Base-by-base conservation (phyloP, 2,888 invertebrate genomes). In the Amiota communis region DNA sequence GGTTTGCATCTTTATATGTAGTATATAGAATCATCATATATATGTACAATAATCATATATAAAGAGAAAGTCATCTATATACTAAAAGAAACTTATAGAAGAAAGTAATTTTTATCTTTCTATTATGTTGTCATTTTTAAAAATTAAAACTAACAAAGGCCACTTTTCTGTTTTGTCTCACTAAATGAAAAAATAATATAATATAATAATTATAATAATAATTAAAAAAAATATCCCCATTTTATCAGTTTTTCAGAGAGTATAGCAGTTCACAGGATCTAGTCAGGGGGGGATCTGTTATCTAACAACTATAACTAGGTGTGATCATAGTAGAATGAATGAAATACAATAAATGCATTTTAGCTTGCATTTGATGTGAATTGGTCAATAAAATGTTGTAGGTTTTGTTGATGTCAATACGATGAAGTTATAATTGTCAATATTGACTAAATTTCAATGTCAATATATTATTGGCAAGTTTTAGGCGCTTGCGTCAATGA, bases 121-220 rank as follows among this genome's bases (percentile, higher is more conserved):
- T 13, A 59, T 69, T 53, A 23, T 10, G 3, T 49, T 11, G 15
- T 61, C 74, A 67, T 2, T 59, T 71, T 69, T n/a, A 49, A 73
- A 65, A 72, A 69, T 61, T 72, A 76, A 51, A 73, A 57, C 78
- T 74, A 85, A 83, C 86, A 80, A 78, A 83, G 83, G 83, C 83
- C 83, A 85, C 86, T 36, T 36, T 36, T 36, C 3, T 36, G 36
- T 36, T 36, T 36, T 36, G 36, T 36, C 36, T 36, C 6, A 36
- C 36, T 36, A 36, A 36, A 36, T 36, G 1, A 36, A 36, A 36
- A 36, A 36, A 36, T 23, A 23, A 23, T 23, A 23, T 23, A 36
- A 6, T 36, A 6, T 2, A 6, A 53, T 8, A 53, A 53, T 4
- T 8, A 53, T 8, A 53, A 53, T 3, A 53, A 53, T 23, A 23